Evolutionary conservation across 2,888 invertebrate genomes (phyloP), one percentile per base, ranked within the genome.

Genomic region (Acanthococcus lagerstroemiae): DNA sequence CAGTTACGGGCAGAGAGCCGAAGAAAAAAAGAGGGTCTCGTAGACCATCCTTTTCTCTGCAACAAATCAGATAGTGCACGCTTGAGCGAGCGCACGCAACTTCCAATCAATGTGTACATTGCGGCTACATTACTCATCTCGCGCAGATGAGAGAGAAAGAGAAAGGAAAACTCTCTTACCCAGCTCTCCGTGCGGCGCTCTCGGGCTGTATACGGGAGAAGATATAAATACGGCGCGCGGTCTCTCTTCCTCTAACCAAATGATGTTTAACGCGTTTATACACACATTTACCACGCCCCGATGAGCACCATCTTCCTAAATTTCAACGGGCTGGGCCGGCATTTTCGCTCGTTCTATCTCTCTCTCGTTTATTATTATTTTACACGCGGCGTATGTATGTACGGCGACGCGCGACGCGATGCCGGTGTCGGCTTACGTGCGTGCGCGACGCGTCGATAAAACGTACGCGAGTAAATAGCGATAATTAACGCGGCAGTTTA

Each of bases 81-180:
- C 69, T 68, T 69, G 68, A 68, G 68, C 45, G 69, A 61, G 37
- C 69, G 60, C 66, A 63, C 69, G 70, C 70, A 68, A 68, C 67
- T 68, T 58, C 69, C 68, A 69, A 69, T 69, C 69, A 69, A 67
- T 67, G 73, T 73, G 74, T 72, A 76, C 76, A 76, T 76, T 76
- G 74, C 76, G 73, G 72, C 71, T 61, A 61, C 61, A 61, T 60
- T 52, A 61, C 61, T 61, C 52, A 61, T 52, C 61, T 50, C 61
- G 50, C 37, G n/a, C 12, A 37, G n/a, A 37, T 37, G 37, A 37
- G 37, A 37, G 37, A 48, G 54, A 25, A 50, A 50, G 50, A 50
- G 60, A 45, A 45, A 46, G 26, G 48, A n/a, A n/a, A n/a, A 25
- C 58, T 58, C 26, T 17, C n/a, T 37, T 37, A 37, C 37, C 37